Evolutionary conservation across 2,888 invertebrate genomes (phyloP).

Genomic region (Spilosoma lubricipeda): DNA sequence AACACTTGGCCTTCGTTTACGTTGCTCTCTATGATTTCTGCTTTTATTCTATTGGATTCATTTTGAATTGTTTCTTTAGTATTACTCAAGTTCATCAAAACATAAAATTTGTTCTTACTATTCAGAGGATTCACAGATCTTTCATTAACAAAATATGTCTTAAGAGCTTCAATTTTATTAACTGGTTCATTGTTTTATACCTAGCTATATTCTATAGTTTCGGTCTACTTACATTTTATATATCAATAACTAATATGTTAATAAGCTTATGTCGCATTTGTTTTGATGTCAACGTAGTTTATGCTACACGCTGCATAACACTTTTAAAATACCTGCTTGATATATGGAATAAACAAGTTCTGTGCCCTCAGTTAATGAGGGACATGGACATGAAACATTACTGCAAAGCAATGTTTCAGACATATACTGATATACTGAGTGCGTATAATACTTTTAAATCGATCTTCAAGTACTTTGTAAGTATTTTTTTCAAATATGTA

Average conservation of each 20-base stretch:
- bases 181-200: conserved; percentile 1
- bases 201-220: background rate
- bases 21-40: background rate
- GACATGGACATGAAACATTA: background rate
- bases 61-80: conserved; percentile 14
- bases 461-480: conserved; percentile 2
- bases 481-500: background rate
- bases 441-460: background rate
- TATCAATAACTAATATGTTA: background rate
- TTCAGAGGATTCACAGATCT: conserved; percentile 22
- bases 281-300: conserved; percentile 26
- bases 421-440: background rate
- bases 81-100: conserved; percentile 5
- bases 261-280: background rate
- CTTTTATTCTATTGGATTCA: conserved; percentile 1
- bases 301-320: conserved; percentile 11
- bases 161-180: background rate
- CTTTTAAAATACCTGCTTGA: conserved; percentile 19
- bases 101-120: conserved; percentile 19
- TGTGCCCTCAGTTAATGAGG: background rate
- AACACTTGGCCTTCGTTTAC: background rate
- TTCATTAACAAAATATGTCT: conserved; percentile 2
- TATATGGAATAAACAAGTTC: conserved; percentile 22
- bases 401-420: background rate
- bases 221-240: background rate